These are phyloP conservation scores for Rhopalosiphum padi DNA, from an alignment of 1,140 invertebrate species.

Conservation along the genomic window DNA sequence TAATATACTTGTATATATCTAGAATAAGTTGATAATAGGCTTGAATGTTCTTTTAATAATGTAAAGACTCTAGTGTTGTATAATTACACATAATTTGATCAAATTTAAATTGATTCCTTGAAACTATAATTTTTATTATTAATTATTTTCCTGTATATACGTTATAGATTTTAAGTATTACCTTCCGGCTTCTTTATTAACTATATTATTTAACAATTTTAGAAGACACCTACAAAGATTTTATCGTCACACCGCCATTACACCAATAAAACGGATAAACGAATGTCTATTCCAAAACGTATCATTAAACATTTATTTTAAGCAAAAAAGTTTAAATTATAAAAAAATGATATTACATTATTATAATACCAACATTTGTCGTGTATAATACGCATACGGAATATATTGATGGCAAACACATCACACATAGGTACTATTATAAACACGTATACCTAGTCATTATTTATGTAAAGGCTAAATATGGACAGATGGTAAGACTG, in stretches of 20 bases:
- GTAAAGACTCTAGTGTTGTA: not conserved
- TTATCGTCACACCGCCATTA: not conserved
- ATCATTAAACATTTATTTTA: not conserved
- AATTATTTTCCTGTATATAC: not conserved
- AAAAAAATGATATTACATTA: not conserved
- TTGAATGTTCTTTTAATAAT: not conserved
- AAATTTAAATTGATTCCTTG: not conserved
- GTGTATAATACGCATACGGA: not conserved
- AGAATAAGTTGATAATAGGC: not conserved
- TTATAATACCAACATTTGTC: not conserved
- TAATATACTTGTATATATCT: not conserved
- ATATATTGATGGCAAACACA: not conserved
- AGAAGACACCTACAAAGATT: not conserved
- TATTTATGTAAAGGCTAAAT: slow-evolving; percentile 11
- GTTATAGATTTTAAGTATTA: not conserved
- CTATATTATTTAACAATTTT: not conserved
- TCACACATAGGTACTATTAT: not conserved
- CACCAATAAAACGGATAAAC: slow-evolving; percentile 3
- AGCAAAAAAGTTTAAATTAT: not conserved
- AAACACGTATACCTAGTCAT: not conserved
- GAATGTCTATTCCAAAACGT: not conserved
- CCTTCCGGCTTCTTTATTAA: not conserved
- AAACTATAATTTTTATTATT: not conserved
- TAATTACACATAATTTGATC: not conserved
- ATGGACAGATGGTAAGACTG: not conserved